These are phyloP conservation scores for Esperia sulphurella DNA, from an alignment of 2,888 invertebrate species.

Conservation along the genomic window DNA sequence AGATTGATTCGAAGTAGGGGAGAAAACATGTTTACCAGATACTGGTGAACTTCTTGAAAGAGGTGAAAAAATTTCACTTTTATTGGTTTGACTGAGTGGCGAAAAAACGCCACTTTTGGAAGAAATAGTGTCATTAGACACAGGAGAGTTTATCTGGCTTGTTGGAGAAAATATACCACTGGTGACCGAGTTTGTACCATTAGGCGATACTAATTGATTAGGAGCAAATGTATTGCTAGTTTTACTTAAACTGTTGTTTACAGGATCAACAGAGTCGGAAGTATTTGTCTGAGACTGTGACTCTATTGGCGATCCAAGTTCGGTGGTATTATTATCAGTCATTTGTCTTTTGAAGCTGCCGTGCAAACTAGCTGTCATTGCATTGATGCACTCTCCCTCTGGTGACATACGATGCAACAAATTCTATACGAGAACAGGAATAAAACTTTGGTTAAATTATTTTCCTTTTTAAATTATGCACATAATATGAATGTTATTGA, in stretches of 20 bases:
- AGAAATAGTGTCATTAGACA: slow-evolving; percentile 74
- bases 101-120: slow-evolving; percentile 76
- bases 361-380: slow-evolving; percentile 82
- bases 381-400: slow-evolving; percentile 81
- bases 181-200: slow-evolving; percentile 72
- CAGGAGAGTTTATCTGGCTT: slow-evolving; percentile 75
- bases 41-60: slow-evolving; percentile 69
- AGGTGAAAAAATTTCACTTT: slow-evolving; percentile 72
- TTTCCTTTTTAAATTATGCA: neutral
- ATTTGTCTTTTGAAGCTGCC: slow-evolving; percentile 82
- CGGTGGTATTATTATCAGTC: slow-evolving; percentile 61
- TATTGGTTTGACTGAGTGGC: slow-evolving; percentile 72
- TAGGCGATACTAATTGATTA: slow-evolving; percentile 70
- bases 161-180: slow-evolving; percentile 76
- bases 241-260: slow-evolving; percentile 62
- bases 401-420: slow-evolving; percentile 85
- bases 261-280: slow-evolving; percentile 59
- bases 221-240: slow-evolving; percentile 59
- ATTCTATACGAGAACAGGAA: slow-evolving; percentile 78
- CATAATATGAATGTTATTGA: neutral
- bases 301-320: slow-evolving; percentile 64
- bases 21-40: slow-evolving; percentile 68
- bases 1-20: slow-evolving; percentile 70
- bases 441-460: slow-evolving; percentile 29
- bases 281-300: slow-evolving; percentile 63